Conservation (phyloP, 1,140 invertebrate genomes). For the Nymphalis io region DNA sequence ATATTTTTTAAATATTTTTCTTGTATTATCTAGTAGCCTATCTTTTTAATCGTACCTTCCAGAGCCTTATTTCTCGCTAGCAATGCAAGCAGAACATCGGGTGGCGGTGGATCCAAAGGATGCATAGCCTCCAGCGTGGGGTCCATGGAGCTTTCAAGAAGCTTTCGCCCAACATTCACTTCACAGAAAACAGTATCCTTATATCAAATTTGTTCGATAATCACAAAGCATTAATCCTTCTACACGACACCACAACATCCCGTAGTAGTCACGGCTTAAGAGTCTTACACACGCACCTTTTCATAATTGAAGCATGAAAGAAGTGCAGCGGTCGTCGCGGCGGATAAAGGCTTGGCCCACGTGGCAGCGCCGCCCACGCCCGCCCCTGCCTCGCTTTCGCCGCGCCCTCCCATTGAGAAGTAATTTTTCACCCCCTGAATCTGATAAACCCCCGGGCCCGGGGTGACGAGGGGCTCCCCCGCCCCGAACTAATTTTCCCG, state of each 20-base stretch:
- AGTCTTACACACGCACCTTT: slow-evolving; percentile 40
- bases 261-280: slow-evolving; percentile 33
- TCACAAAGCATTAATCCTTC: slow-evolving; percentile 53
- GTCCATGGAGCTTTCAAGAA: slow-evolving; percentile 59
- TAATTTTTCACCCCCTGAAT: slow-evolving; percentile 79
- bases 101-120: slow-evolving; percentile 80
- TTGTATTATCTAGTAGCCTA: too few species aligned
- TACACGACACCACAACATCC: slow-evolving; percentile 46
- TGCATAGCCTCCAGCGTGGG: slow-evolving; percentile 65
- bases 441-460: slow-evolving; percentile 71
- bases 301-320: slow-evolving; percentile 45
- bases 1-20: too few species aligned
- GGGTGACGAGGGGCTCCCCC: slow-evolving; percentile 66
- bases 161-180: slow-evolving; percentile 57
- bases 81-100: slow-evolving; percentile 91
- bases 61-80: slow-evolving; percentile 92
- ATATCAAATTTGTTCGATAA: slow-evolving; percentile 51
- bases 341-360: slow-evolving; percentile 56
- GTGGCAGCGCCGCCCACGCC: slow-evolving; percentile 71
- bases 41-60: slow-evolving; percentile 84
- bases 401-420: slow-evolving; percentile 78
- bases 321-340: slow-evolving; percentile 54
- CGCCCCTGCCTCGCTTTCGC: slow-evolving; percentile 62
- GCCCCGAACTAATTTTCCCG: slow-evolving; percentile 80
- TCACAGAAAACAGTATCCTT: slow-evolving; percentile 61